Evolutionary conservation across 2,113 vertebrate genomes (phyloP).

Genomic region (Melanocharis versteri): DNA sequence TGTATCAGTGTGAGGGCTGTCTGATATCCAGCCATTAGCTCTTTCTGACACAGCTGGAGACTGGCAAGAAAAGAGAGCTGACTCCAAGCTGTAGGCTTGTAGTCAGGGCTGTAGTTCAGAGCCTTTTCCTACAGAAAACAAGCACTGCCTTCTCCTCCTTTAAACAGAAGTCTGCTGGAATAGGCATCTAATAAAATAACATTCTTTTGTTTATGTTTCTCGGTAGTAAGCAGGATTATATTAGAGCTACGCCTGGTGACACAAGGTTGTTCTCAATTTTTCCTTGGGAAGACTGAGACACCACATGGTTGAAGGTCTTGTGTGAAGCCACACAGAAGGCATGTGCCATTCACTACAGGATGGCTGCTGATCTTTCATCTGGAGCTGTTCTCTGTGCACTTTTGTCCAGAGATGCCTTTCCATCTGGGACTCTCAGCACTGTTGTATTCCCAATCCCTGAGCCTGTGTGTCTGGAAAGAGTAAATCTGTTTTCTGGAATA

Average conservation of each 20-base stretch:
- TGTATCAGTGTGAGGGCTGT: background rate
- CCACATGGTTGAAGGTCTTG: background rate
- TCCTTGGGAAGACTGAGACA: background rate
- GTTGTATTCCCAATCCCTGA: background rate
- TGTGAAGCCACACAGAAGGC: background rate
- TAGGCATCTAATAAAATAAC: background rate
- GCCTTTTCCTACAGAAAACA: background rate
- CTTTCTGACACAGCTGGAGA: background rate
- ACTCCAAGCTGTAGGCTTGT: background rate
- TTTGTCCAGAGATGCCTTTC: background rate
- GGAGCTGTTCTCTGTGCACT: background rate
- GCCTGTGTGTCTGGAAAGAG: background rate
- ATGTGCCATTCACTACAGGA: background rate
- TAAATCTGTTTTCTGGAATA: background rate
- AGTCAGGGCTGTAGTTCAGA: background rate
- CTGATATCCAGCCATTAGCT: background rate
- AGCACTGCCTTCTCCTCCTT: background rate
- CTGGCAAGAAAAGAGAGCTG: background rate
- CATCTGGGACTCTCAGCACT: background rate
- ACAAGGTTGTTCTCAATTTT: background rate
- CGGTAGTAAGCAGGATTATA: accelerated
- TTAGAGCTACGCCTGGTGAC: background rate
- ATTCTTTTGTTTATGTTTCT: background rate
- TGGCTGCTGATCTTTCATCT: background rate
- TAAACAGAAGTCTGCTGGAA: background rate